Conservation (phyloP, 2,797 vertebrate species). For the Eurystomus glaucurus region DNA sequence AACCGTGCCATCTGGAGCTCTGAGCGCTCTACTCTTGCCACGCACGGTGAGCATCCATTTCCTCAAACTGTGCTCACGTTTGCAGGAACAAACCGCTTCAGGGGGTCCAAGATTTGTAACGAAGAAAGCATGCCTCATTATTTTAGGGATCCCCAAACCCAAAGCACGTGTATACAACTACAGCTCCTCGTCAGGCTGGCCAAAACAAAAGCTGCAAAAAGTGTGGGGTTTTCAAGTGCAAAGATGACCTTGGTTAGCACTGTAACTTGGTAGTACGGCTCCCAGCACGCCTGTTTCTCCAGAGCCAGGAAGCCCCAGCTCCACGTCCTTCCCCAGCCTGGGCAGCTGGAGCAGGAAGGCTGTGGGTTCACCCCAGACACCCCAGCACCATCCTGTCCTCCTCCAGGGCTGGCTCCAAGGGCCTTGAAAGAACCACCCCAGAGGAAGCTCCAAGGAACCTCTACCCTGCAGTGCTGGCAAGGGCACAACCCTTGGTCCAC, state of each 20-base stretch:
- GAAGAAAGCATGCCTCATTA: not conserved
- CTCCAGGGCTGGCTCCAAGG: not conserved
- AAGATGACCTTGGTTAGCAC: not conserved
- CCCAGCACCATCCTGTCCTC: not conserved
- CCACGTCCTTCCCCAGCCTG: too few relatives aligned
- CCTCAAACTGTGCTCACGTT: not conserved
- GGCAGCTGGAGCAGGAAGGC: not conserved
- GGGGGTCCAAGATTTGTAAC: not conserved
- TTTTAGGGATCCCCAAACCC: not conserved
- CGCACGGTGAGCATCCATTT: not conserved
- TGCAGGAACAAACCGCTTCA: not conserved
- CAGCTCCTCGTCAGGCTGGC: not conserved
- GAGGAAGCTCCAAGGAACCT: not conserved
- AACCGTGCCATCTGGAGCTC: too few relatives aligned
- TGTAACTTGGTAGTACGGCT: not conserved
- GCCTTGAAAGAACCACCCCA: too few relatives aligned
- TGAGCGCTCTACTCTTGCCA: not conserved
- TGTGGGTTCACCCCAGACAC: not conserved
- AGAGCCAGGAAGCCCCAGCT: too few relatives aligned
- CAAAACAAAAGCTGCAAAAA: not conserved
- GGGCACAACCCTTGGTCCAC: not conserved
- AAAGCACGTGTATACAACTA: not conserved
- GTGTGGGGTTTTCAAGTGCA: not conserved
- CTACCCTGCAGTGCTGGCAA: not conserved
- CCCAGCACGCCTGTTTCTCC: too few relatives aligned